Evolutionary conservation across 2,113 vertebrate species (phyloP).

Genomic region (Hippocampus mohnikei): DNA sequence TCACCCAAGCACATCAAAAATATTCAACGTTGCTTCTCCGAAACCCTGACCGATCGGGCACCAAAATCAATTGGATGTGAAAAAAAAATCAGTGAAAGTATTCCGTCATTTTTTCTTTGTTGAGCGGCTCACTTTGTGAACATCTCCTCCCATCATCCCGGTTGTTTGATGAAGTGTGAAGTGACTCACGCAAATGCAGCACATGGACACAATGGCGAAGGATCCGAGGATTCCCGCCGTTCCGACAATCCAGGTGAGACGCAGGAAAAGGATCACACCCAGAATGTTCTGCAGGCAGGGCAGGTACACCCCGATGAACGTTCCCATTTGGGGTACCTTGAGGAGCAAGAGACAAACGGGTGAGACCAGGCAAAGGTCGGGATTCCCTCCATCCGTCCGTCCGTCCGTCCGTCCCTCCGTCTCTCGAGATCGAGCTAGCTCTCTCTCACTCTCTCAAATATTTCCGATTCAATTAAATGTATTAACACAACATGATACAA

Average conservation of each 20-base stretch:
- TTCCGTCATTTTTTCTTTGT: neutral
- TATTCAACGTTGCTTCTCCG: constrained; percentile 21
- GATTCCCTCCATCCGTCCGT: too few species aligned
- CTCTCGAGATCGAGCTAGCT: too few species aligned
- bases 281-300: constrained; percentile 96
- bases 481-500: neutral
- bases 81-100: neutral
- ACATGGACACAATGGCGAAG: constrained; percentile 89
- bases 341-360: constrained; percentile 5
- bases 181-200: constrained; percentile 87
- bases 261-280: constrained; percentile 92
- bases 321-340: constrained; percentile 90
- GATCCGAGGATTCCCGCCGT: constrained; percentile 87
- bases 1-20: constrained; percentile 5
- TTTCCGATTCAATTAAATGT: neutral
- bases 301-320: constrained; percentile 94
- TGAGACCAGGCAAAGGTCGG: neutral
- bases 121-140: neutral
- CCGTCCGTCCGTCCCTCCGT: too few species aligned
- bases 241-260: constrained; percentile 95
- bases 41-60: neutral
- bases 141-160: neutral
- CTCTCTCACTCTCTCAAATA: too few species aligned
- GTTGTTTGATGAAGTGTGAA: neutral
- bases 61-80: neutral